Evolutionary conservation across 2,113 vertebrate species (phyloP).

Genomic region (Hydropotes inermis): DNA sequence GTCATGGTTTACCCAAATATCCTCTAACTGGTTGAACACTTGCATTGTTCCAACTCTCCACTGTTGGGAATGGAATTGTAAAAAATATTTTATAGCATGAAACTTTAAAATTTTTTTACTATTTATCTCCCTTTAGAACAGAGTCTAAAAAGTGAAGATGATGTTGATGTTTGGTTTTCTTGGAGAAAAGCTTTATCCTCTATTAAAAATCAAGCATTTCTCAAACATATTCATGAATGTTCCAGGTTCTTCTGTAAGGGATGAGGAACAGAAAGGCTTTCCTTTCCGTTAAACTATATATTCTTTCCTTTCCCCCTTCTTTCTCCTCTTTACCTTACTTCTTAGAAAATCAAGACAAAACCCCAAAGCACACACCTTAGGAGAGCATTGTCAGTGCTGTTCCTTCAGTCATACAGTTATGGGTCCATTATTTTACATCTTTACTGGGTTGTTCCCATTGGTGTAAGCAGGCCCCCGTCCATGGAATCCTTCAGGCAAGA

Average conservation of each 20-base stretch:
- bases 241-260: neutral
- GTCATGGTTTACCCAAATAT: neutral
- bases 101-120: neutral
- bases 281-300: neutral
- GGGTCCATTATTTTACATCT: neutral
- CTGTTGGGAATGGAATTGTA: neutral
- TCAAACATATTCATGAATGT: neutral
- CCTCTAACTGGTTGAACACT: neutral
- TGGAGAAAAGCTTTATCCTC: neutral
- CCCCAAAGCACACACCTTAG: neutral
- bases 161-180: neutral
- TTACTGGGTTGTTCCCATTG: neutral
- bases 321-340: neutral
- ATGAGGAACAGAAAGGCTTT: neutral
- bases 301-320: neutral
- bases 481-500: neutral
- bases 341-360: neutral
- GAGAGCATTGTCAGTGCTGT: too few relatives aligned
- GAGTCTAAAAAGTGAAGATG: neutral
- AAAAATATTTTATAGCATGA: neutral
- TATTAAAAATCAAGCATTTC: neutral
- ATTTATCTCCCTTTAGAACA: neutral
- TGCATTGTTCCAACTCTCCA: neutral
- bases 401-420: fast-evolving
- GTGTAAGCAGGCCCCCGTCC: neutral